phyloP scores from a whole-genome alignment of 2,113 vertebrate species.

The Cricetomys ansorgei region DNA sequence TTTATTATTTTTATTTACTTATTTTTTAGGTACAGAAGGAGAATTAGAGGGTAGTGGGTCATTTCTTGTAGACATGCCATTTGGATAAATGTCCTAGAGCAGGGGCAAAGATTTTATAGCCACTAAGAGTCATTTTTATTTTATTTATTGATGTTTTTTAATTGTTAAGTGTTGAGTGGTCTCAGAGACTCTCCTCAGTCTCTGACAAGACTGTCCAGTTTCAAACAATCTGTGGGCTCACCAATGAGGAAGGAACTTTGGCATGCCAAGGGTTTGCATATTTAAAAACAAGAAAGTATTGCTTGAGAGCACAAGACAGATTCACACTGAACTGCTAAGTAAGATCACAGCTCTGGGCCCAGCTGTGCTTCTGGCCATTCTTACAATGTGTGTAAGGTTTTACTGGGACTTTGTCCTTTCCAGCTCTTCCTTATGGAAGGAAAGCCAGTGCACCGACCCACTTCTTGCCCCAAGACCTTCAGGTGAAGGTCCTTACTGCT shows the following conservation, averaged over 20 bases:
- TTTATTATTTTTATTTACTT: neutral
- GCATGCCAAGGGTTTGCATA: neutral
- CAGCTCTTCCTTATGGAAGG: neutral
- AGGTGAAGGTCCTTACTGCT: neutral
- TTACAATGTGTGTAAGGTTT: neutral
- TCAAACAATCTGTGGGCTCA: neutral
- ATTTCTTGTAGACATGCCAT: constrained; percentile 68
- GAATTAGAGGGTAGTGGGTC: neutral
- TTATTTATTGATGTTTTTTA: neutral
- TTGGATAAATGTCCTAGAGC: constrained; percentile 48
- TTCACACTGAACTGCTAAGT: neutral
- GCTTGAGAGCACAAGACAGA: neutral
- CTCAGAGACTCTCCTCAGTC: neutral
- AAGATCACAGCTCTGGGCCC: neutral
- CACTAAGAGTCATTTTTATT: neutral
- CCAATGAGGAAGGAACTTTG: neutral
- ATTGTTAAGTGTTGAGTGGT: neutral
- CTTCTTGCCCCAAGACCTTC: neutral
- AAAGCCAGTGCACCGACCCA: neutral
- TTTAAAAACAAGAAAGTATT: neutral
- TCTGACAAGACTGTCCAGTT: constrained; percentile 10
- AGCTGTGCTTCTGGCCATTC: neutral
- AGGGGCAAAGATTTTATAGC: constrained; percentile 40
- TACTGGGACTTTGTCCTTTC: neutral
- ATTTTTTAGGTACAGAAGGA: neutral